Evolutionary conservation across 2,113 vertebrate genomes (phyloP).

Genomic region (Lanius collurio): DNA sequence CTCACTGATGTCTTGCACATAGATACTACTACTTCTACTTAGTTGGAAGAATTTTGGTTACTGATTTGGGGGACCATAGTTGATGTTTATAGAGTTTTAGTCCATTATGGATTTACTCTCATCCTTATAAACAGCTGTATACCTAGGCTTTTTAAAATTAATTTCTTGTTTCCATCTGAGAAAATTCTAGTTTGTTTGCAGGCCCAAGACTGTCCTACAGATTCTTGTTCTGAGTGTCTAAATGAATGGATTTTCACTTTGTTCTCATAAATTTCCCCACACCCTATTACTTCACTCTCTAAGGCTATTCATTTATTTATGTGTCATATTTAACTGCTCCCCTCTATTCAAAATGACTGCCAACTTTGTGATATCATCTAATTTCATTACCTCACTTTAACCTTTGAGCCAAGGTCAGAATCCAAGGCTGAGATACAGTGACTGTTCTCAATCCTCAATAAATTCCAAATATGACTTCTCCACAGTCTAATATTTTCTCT

Average conservation of each 20-base stretch:
- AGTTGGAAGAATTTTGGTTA: background rate
- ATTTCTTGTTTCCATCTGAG: background rate
- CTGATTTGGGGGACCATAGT: background rate
- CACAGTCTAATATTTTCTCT: background rate
- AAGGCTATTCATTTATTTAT: conserved; percentile 31
- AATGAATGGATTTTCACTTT: background rate
- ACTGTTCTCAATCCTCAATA: background rate
- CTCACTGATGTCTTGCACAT: background rate
- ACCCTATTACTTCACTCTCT: background rate
- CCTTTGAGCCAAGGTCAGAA: conserved; percentile 22
- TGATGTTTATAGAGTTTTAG: background rate
- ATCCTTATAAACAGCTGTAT: background rate
- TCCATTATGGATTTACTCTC: background rate
- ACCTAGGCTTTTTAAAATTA: background rate
- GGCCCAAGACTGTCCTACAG: background rate
- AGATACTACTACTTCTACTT: background rate
- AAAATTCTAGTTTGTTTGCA: background rate
- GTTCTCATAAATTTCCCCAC: background rate
- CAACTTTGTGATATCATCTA: conserved; percentile 47
- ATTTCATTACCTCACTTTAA: conserved; percentile 40
- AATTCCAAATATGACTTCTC: background rate
- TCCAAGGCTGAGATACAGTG: background rate
- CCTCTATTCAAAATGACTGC: conserved; percentile 5
- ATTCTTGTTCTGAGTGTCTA: background rate
- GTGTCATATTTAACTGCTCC: background rate